Conservation (phyloP, 1,140 invertebrate genomes). For the Lasaia peninsularis region DNA sequence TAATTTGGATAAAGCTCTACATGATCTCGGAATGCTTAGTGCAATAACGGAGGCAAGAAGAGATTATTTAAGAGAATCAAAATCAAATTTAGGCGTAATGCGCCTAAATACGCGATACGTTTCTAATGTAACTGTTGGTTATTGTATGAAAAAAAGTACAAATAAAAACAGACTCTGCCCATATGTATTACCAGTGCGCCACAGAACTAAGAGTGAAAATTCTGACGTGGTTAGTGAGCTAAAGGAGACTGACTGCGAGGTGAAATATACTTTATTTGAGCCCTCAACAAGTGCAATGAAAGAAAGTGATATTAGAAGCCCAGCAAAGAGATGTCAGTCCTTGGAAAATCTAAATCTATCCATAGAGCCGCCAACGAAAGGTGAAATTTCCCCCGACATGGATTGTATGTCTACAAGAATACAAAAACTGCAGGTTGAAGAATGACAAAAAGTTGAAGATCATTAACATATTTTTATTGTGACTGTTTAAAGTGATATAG, state of each 20-base stretch:
- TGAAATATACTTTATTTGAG: conserved; percentile 57
- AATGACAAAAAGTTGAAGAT: conserved; percentile 53
- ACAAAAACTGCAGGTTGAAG: conserved; percentile 68
- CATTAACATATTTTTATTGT: conserved; percentile 17
- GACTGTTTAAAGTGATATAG: conserved; percentile 23
- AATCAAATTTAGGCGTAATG: conserved; percentile 71
- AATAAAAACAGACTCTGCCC: conserved; percentile 72
- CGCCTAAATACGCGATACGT: conserved; percentile 77
- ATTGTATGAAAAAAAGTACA: conserved; percentile 72
- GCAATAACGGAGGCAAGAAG: conserved; percentile 76
- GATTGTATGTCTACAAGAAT: conserved; percentile 67
- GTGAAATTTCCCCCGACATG: conserved; percentile 62
- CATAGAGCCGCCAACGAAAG: conserved; percentile 39
- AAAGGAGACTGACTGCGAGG: conserved; percentile 48
- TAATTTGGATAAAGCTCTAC: conserved; percentile 77
- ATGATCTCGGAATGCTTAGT: conserved; percentile 79
- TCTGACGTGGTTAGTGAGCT: conserved; percentile 71
- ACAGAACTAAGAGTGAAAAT: conserved; percentile 79
- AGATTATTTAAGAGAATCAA: conserved; percentile 76
- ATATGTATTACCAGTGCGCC: conserved; percentile 72
- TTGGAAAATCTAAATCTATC: conserved; percentile 64
- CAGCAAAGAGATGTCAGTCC: conserved; percentile 65
- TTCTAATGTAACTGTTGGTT: conserved; percentile 78
- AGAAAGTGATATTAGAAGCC: conserved; percentile 39
- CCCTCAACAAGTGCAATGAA: conserved; percentile 58